phyloP scores from a whole-genome alignment of 1,140 invertebrate species.

The Drosophila santomea region DNA sequence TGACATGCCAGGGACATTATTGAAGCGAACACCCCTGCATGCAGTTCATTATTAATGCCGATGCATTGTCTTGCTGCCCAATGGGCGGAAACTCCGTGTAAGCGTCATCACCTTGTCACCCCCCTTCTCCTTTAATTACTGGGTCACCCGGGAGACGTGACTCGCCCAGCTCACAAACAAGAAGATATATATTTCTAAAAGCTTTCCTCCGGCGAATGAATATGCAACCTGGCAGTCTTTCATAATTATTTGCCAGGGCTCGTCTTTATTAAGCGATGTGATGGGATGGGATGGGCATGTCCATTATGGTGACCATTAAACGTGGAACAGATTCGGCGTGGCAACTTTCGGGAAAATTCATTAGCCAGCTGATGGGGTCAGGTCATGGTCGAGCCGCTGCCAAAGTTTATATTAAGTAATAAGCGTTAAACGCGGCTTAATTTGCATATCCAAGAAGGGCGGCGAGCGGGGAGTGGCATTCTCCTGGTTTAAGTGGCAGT shows the following conservation, averaged over 20 bases:
- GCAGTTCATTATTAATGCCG: conserved; percentile 72
- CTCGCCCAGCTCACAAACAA: conserved; percentile 3
- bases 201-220: conserved; percentile 13
- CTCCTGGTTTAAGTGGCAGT: conserved; percentile 50
- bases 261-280: background rate
- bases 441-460: conserved; percentile 62
- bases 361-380: conserved; percentile 32
- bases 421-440: conserved; percentile 60
- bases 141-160: conserved; percentile 25
- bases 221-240: conserved; percentile 26
- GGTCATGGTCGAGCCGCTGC: conserved; percentile 38
- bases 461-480: background rate
- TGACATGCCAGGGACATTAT: conserved; percentile 54
- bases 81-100: background rate
- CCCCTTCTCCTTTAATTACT: conserved; percentile 5
- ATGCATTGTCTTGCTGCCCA: conserved; percentile 17
- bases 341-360: conserved; percentile 36
- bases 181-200: conserved; percentile 10
- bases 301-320: conserved; percentile 32
- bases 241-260: conserved; percentile 24
- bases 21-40: conserved; percentile 34
- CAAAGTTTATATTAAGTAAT: conserved; percentile 62
- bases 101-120: conserved; percentile 6
- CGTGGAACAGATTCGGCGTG: conserved; percentile 30
- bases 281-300: background rate